Evolutionary conservation across 2,888 invertebrate genomes (phyloP), one percentile per base, ranked within the genome.

Genomic region (Cantharis rufa): DNA sequence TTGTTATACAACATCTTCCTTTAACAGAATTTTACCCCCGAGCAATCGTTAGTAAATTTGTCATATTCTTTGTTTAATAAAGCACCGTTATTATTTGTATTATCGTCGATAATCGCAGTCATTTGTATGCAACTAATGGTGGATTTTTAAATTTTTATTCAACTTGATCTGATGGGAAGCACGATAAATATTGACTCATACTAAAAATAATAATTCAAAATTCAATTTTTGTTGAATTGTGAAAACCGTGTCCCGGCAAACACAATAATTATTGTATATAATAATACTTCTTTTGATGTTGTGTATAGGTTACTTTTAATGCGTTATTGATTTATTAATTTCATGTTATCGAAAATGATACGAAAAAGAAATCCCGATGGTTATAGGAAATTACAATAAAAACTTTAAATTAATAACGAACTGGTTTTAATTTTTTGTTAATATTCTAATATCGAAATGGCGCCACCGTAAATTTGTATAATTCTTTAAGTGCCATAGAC

Each of bases 381-480:
- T 77, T 79, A 9, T 24, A 24, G 24, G 9, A 24, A 78, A 80
- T 79, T 79, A 74, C 62, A 62, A 15, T 61, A 79, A 80, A 66
- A 16, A 66, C n/a, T 21, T 21, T 21, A 66, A 66, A 21, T 66
- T 80, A 79, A 72, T 63, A 64, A 80, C 79, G 76, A 72, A 79
- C 77, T 79, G 76, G 79, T 80, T 78, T 78, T 78, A 79, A 80
- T 77, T 77, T 80, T 75, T 77, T 77, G 69, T 63, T 71, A 68
- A 72, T 77, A 69, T 68, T 79, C 74, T 72, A 79, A 79, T 79
- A 71, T 71, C 74, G 71, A 75, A 76, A 78, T 78, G 78, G 79
- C 79, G 79, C 78, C 79, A 78, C 78, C 78, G 77, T 69, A 70
- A 73, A 79, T 76, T 70, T 76, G 71, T 70, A 66, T 66, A 74